A percentile compares a stretch with the other conserved stretches of the same genome.
phyloP scores from a whole-genome alignment of 1,140 invertebrate genomes.

The Carcinoscorpius rotundicauda region DNA sequence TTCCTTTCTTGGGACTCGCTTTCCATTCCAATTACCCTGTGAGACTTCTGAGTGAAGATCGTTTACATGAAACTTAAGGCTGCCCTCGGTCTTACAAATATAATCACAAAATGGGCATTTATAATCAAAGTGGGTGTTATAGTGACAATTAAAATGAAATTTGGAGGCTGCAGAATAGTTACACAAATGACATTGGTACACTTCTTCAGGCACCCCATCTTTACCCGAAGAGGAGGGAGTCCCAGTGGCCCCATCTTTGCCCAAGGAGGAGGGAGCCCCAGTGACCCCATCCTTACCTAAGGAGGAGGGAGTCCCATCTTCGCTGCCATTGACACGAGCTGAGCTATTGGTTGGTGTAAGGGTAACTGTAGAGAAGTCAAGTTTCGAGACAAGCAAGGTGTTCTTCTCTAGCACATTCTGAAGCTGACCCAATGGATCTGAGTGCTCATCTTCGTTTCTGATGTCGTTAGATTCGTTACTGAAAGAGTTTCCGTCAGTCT shows the following conservation, averaged over 20 bases:
- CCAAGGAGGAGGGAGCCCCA: neutral
- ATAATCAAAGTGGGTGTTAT: slow-evolving; percentile 40
- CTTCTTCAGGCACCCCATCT: slow-evolving; percentile 2
- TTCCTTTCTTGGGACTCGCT: slow-evolving; percentile 20
- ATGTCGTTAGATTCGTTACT: too few relatives aligned
- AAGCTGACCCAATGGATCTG: slow-evolving; percentile 4
- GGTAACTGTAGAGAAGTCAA: neutral
- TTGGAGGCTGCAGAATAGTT: slow-evolving; percentile 29
- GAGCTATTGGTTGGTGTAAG: neutral
- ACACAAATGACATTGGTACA: slow-evolving; percentile 30
- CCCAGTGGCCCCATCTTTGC: neutral
- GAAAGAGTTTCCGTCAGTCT: too few relatives aligned
- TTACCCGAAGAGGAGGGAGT: neutral
- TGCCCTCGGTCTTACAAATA: slow-evolving; percentile 42
- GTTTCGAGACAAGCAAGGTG: neutral
- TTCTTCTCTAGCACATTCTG: slow-evolving; percentile 6
- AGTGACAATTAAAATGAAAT: slow-evolving; percentile 39
- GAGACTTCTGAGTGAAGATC: slow-evolving; percentile 32
- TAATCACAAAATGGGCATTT: slow-evolving; percentile 45
- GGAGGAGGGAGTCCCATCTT: neutral
- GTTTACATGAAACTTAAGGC: slow-evolving; percentile 44
- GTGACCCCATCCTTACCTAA: too few relatives aligned
- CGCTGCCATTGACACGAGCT: neutral
- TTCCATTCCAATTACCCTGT: slow-evolving; percentile 22
- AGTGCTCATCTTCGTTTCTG: neutral